Evolutionary conservation across 1,140 invertebrate species (phyloP), one percentile per base, ranked within the genome.

Genomic region (Uloborus diversus): DNA sequence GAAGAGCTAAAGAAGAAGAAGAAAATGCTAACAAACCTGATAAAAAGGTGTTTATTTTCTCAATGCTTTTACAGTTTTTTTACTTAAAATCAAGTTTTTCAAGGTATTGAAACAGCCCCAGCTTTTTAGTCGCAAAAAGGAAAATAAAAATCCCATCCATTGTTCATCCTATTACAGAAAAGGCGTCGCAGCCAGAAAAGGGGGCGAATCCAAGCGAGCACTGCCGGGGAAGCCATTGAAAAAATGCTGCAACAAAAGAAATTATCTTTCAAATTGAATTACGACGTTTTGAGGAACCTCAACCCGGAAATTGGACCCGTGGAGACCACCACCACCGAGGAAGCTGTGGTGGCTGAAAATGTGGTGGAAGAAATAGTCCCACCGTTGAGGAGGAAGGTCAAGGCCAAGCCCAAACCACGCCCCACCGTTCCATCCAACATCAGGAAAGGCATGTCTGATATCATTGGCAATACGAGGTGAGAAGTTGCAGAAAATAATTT

Each of bases 241-340:
- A 97, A 96, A 86, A 96, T 98, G 91, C 86, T 98, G 7, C 92
- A 95, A 82, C 96, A 97, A 83, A 98, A 97, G 86, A 95, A 94
- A 85, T 93, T 99, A 75, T 98, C 96, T 0, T 92, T 91, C 4
- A 99, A 99, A 90, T 98, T 99, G 35, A 98, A 99, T 87, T 99
- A 99, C 85, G 96, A 99, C 83, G 96, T 99, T 23, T 87, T 99
- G 14, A 96, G 95, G 84, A 94, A 91, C 84, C 87, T 96, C 7
- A 81, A 66, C 49, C 64, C 75, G 1, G 75, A 57, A 14, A 49
- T 37, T 56, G 27, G 13, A 9, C n/a, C 17, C 23, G 1, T 20
- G 51, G 13, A n/a, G 11, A 2, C 51, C 59, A 4, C 53, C 32
- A n/a, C 37, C 33, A 5, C 57, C 14, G 23, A 57, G 14, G n/a